A percentile compares a stretch with the other conserved stretches of the same genome.
phyloP scores from a whole-genome alignment of 2,113 vertebrate genomes.

The Otocyon megalotis region DNA sequence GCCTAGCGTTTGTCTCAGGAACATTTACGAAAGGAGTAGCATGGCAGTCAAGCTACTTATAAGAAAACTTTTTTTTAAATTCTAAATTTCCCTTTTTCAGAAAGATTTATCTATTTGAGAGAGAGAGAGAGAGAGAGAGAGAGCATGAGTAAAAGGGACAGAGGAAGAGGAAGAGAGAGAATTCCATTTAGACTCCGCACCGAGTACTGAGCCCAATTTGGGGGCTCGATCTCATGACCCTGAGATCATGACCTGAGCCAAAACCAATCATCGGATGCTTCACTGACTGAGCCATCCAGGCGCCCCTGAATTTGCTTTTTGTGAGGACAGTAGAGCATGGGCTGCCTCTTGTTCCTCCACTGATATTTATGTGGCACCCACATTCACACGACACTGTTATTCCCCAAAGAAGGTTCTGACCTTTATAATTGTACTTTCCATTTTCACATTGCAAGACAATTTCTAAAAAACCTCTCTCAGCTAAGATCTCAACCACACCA shows the following conservation, averaged over 20 bases:
- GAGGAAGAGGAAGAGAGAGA: not conserved
- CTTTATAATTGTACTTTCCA: not conserved
- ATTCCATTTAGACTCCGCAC: not conserved
- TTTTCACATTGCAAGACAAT: not conserved
- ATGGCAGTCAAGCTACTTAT: not conserved
- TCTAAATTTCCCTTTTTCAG: too few relatives aligned
- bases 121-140: not conserved
- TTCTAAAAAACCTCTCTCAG: not conserved
- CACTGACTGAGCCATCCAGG: not conserved
- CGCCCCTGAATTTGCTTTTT: not conserved
- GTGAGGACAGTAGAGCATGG: not conserved
- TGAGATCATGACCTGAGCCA: not conserved
- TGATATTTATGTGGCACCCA: not conserved
- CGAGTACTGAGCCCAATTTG: not conserved
- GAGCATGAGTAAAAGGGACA: too few relatives aligned
- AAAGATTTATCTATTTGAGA: not conserved
- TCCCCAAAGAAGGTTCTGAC: not conserved
- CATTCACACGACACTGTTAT: accelerated
- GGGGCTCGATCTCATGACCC: not conserved
- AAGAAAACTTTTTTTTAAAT: not conserved
- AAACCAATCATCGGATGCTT: not conserved
- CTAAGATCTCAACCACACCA: not conserved
- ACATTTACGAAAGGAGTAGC: not conserved
- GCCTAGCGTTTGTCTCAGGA: not conserved
- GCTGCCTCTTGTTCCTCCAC: not conserved